Percentiles rank a stretch among this genome's conserved stretches.
These are phyloP conservation scores for Drosophila pruinosa DNA, from an alignment of 1,140 invertebrate species.

Conservation along the genomic window DNA sequence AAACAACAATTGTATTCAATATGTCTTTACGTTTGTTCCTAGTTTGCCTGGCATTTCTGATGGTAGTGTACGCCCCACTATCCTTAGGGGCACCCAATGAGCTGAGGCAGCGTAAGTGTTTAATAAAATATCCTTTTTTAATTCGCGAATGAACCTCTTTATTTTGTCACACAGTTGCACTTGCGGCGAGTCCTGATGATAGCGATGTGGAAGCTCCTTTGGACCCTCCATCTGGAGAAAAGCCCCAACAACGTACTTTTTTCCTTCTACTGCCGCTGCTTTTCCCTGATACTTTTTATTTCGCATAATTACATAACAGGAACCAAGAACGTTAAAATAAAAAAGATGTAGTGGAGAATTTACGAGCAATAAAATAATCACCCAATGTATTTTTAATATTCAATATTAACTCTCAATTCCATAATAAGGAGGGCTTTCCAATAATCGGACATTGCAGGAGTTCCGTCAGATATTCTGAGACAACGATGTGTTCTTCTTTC, in stretches of 20 bases:
- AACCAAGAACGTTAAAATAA: background rate
- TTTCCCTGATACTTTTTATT: constrained; percentile 41
- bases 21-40: constrained; percentile 51
- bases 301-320: background rate
- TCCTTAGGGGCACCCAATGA: constrained; percentile 32
- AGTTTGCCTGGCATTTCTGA: constrained; percentile 38
- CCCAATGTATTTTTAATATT: too few species aligned
- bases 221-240: background rate
- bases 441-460: too few species aligned
- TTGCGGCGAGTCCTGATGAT: background rate
- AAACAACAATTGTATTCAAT: constrained; percentile 33
- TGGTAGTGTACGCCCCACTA: constrained; percentile 28
- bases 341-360: too few species aligned
- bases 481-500: too few species aligned
- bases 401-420: too few species aligned
- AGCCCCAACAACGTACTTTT: constrained; percentile 33
- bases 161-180: constrained; percentile 6
- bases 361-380: too few species aligned
- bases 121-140: background rate
- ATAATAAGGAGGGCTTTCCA: too few species aligned
- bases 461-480: too few species aligned
- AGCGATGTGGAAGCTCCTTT: background rate
- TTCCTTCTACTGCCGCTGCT: constrained; percentile 47
- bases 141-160: background rate
- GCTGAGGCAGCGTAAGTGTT: constrained; percentile 28